Base-by-base conservation (phyloP, 2,797 vertebrate species). In the Lepilemur ruficaudatus region DNA sequence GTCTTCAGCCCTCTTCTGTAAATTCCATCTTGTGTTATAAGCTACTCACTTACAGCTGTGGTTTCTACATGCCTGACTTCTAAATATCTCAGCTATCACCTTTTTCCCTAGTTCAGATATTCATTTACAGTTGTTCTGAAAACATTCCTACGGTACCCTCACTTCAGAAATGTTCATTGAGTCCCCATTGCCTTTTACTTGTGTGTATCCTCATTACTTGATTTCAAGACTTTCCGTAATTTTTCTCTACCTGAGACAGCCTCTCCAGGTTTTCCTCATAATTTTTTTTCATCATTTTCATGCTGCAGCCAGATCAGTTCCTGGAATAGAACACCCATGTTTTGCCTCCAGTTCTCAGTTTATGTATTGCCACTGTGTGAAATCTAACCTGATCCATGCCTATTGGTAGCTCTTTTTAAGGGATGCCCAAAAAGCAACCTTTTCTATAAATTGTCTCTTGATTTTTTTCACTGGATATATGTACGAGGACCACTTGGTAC, bases 81-180 rank as follows among this genome's bases (percentile, higher is more conserved):
- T 83, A 63, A 95, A 46, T 87, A 89, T 83, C 6, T 92, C 43
- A 95, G 25, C 57, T 17, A 12, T 80, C 28, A 43, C 63, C 30
- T 50, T 86, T 83, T 25, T 23, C 12, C 30, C 9, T 41, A 63
- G 69, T 95, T 9, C 35, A 92, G 65, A 81, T 79, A 50, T 0
- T 78, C 35, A 55, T 90, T 93, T 92, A 67, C 22, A 78, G 4
- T 69, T 92, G 30, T 79, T 89, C 25, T 85, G 23, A 83, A 91
- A 97, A 78, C 43, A 85, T 84, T 96, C 9, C 11, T 88, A 0
- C 88, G 13, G 46, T 88, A 18, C 76, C 25, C 38, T 83, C n/a
- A n/a, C 46, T 89, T 94, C 55, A 88, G 70, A 95, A 90, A 88
- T 96, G 12, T 35, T 91, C 32, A 18, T n/a, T 94, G 46, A 84